Base-by-base conservation (phyloP, 2,797 vertebrate species). In the Sebastes goodei region DNA sequence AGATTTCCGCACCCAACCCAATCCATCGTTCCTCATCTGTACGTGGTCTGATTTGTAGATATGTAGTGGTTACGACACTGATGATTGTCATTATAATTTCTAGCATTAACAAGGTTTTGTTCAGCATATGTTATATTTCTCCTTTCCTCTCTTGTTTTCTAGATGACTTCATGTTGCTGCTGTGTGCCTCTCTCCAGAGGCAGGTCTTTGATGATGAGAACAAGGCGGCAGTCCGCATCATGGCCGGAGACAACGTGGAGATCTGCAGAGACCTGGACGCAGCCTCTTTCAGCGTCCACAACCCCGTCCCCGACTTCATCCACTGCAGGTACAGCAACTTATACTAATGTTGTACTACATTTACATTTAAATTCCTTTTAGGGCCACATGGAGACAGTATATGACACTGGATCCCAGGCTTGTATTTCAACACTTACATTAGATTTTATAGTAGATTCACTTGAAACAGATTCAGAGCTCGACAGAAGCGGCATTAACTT, bases 131-230 rank as follows among this genome's bases (percentile, higher is more conserved):
- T 15, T 2, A 1, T 14, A 21, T 49, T n/a, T 27, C 0, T 63
- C 33, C 5, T 59, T n/a, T 52, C 20, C n/a, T 84, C 71, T 74
- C 64, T 10, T 35, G 23, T 67, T 20, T 33, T 35, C 21, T 80
- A 99, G 99, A 98, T 85, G 99, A 99, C 93, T 99, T 99, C 93
- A 97, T 99, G 97, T 87, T 99, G 87, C 95, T 99, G 85, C 94
- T 99, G 74, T 98, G 97, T 23, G 97, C 98, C 81, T 98, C 98
- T 2, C 91, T 99, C 74, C 99, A 99, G 96, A 95, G 97, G 86
- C 97, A 98, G 93, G 96, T 98, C 4, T 99, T 99, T 84, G 98
- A 99, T 3, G 99, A 99, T 5, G 99, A 99, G 93, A 99, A 99
- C 83, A 97, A 97, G 87, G 99, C 98, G 4, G 97, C 97, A 0